phyloP scores from a whole-genome alignment of 2,797 vertebrate genomes.

The Pygocentrus nattereri region DNA sequence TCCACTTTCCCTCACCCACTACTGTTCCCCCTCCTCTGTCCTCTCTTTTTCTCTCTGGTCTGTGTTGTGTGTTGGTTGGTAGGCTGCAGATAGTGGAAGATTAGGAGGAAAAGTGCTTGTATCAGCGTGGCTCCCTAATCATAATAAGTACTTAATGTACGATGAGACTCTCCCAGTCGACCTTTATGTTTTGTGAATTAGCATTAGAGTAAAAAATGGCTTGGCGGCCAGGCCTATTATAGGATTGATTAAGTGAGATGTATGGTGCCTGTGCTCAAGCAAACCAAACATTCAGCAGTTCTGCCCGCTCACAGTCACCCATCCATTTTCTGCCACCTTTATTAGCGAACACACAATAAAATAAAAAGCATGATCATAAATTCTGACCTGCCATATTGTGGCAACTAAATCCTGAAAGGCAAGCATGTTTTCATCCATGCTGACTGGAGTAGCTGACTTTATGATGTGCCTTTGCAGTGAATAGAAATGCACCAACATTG shows the following conservation, averaged over 20 bases:
- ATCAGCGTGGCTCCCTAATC: conserved; percentile 55
- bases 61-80: not conserved
- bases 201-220: conserved; percentile 51
- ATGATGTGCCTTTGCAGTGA: not conserved
- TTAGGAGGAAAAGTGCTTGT: conserved; percentile 51
- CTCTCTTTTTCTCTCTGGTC: too few species aligned
- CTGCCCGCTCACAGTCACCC: conserved; percentile 19
- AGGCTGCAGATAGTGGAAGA: conserved; percentile 43
- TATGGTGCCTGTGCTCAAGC: conserved; percentile 22
- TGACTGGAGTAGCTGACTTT: not conserved
- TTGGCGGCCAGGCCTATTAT: conserved; percentile 37
- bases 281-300: conserved; percentile 58
- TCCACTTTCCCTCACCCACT: not conserved
- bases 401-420: conserved; percentile 2
- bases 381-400: conserved; percentile 5
- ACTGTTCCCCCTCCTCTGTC: not conserved
- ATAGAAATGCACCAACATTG: not conserved
- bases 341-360: conserved; percentile 41
- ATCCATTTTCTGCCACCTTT: conserved; percentile 47
- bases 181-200: conserved; percentile 53
- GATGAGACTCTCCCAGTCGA: conserved; percentile 44
- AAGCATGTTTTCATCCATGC: conserved; percentile 5
- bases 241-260: conserved; percentile 57
- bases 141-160: conserved; percentile 59
- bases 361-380: conserved; percentile 44